phyloP scores from a whole-genome alignment of 1,140 invertebrate genomes.

The Listronotus bonariensis region DNA sequence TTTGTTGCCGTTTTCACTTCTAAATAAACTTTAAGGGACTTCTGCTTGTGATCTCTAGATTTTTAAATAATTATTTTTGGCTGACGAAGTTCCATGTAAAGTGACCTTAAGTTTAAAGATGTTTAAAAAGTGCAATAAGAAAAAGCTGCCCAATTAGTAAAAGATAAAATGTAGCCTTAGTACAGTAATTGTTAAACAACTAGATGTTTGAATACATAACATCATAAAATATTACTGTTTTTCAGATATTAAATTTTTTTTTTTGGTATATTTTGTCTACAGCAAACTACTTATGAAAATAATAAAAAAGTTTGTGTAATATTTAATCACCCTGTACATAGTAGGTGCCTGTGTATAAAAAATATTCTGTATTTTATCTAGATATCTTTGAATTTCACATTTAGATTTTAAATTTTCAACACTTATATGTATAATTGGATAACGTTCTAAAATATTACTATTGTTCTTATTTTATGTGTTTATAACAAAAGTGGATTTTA shows the following conservation, averaged over 20 bases:
- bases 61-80: background rate
- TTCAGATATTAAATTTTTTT: no score
- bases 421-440: conserved; percentile 2
- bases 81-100: background rate
- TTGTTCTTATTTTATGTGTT: conserved; percentile 18
- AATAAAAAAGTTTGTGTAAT: background rate
- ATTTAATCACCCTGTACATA: conserved; percentile 28
- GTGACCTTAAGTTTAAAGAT: conserved; percentile 13
- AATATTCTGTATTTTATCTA: conserved; percentile 18
- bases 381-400: conserved; percentile 15
- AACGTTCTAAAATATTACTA: background rate
- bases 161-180: background rate
- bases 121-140: conserved; percentile 11
- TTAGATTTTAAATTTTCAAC: conserved; percentile 22
- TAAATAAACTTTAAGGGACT: background rate
- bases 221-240: no score
- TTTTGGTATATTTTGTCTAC: no score
- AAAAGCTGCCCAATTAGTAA: background rate
- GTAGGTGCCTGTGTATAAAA: conserved; percentile 20
- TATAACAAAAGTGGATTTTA: conserved; percentile 12
- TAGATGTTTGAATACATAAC: background rate
- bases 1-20: background rate
- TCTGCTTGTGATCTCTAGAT: background rate
- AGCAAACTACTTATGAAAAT: no score
- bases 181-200: background rate